These are phyloP conservation scores for Macaria notata DNA, from an alignment of 2,888 invertebrate genomes.

Conservation along the genomic window DNA sequence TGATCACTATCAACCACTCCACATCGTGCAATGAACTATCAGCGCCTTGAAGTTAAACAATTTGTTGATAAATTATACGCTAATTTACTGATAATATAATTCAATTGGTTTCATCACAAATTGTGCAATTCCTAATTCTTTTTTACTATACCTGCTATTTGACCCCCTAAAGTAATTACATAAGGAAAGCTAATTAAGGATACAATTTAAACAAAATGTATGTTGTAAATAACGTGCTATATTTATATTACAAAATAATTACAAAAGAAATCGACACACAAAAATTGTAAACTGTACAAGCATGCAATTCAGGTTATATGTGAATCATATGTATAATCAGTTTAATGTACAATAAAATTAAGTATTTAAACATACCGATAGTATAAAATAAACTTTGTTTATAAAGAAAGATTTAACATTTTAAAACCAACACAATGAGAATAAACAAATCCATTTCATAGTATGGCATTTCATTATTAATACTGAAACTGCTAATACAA, in stretches of 20 bases:
- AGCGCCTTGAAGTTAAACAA: no score
- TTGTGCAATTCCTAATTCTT: no score
- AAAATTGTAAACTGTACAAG: constrained; percentile 73
- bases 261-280: constrained; percentile 79
- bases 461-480: constrained; percentile 76
- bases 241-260: constrained; percentile 82
- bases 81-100: no score
- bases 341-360: constrained; percentile 69
- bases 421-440: constrained; percentile 58
- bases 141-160: no score
- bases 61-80: no score
- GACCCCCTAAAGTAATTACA: no score
- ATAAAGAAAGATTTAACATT: constrained; percentile 56
- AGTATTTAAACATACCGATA: constrained; percentile 41
- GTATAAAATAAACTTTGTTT: constrained; percentile 60
- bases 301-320: constrained; percentile 71
- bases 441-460: constrained; percentile 71
- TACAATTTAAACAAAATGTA: constrained; percentile 40
- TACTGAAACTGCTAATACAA: constrained; percentile 81
- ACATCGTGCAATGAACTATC: no score
- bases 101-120: no score
- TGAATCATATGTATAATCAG: constrained; percentile 60
- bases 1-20: constrained; percentile 21
- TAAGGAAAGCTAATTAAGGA: no score
- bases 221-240: constrained; percentile 82